phyloP scores from a whole-genome alignment of 2,888 invertebrate genomes.

The Aproaerema taeniolella region DNA sequence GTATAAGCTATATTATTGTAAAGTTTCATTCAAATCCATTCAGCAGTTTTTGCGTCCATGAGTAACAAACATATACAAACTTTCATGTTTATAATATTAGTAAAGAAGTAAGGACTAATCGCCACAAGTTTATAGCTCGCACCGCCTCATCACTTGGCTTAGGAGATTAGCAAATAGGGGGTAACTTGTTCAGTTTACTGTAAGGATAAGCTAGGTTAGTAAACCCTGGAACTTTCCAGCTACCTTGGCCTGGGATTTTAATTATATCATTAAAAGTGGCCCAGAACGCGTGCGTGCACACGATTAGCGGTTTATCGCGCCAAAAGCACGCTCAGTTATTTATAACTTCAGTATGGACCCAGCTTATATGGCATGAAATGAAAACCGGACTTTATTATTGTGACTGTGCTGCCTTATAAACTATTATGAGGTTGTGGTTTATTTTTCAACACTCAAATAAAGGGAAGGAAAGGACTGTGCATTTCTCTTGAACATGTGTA shows the following conservation, averaged over 20 bases:
- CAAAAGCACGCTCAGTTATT: conserved; percentile 53
- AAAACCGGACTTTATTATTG: conserved; percentile 29
- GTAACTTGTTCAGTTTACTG: conserved; percentile 63
- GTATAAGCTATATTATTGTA: too few relatives aligned
- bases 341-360: conserved; percentile 37
- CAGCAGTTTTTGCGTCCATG: too few relatives aligned
- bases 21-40: too few relatives aligned
- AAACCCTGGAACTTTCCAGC: conserved; percentile 45
- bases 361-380: conserved; percentile 23
- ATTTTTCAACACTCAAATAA: too few relatives aligned
- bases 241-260: conserved; percentile 56
- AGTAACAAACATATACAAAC: too few relatives aligned
- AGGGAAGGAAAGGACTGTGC: too few relatives aligned
- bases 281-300: conserved; percentile 54
- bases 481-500: too few relatives aligned
- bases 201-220: conserved; percentile 53
- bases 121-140: conserved; percentile 51
- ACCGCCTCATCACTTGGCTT: conserved; percentile 54
- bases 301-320: conserved; percentile 60
- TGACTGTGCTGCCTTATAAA: too few relatives aligned
- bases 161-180: conserved; percentile 65
- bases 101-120: too few relatives aligned
- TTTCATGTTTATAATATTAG: too few relatives aligned
- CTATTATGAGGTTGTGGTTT: too few relatives aligned
- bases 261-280: conserved; percentile 62